Evolutionary conservation across 2,797 vertebrate species (phyloP).

Genomic region (Anisognathus igniventris): DNA sequence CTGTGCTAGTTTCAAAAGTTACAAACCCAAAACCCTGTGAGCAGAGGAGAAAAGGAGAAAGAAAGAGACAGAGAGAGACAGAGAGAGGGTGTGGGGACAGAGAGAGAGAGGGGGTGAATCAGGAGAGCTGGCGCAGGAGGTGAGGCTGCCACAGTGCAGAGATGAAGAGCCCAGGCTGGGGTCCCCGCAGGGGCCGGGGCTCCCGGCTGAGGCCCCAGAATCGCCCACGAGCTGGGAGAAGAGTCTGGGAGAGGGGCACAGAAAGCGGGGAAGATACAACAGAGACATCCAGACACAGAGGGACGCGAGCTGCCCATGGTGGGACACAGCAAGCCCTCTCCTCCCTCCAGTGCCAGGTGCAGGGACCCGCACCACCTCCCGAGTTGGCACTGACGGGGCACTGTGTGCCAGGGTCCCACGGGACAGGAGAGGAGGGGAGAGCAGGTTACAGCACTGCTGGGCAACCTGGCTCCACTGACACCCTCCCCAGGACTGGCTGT

Average conservation of each 20-base stretch:
- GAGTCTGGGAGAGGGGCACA: conserved; percentile 45
- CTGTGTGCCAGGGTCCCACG: accelerated
- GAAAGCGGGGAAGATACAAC: conserved; percentile 26
- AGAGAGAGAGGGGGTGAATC: conserved; percentile 68
- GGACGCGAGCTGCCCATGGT: neutral
- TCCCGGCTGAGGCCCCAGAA: neutral
- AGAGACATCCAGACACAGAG: conserved; percentile 38
- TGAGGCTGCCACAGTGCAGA: conserved; percentile 25
- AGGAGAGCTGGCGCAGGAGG: conserved; percentile 62
- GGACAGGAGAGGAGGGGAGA: conserved; percentile 22
- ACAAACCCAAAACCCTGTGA: conserved; percentile 97
- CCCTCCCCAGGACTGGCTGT: neutral
- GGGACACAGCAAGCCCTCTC: neutral
- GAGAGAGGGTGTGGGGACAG: conserved; percentile 54
- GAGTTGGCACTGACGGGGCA: accelerated
- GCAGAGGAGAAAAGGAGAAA: conserved; percentile 75
- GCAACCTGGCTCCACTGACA: neutral
- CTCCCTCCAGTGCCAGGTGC: accelerated
- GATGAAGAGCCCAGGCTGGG: neutral
- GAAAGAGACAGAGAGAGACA: conserved; percentile 60
- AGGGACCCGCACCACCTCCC: accelerated
- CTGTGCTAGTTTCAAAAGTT: conserved; percentile 98
- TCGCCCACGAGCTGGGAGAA: neutral
- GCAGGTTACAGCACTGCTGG: neutral
- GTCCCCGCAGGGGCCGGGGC: neutral